Percentiles rank a stretch among this genome's conserved stretches.
These are phyloP conservation scores for Sinella curviseta DNA, from an alignment of 1,140 invertebrate species.

Conservation along the genomic window DNA sequence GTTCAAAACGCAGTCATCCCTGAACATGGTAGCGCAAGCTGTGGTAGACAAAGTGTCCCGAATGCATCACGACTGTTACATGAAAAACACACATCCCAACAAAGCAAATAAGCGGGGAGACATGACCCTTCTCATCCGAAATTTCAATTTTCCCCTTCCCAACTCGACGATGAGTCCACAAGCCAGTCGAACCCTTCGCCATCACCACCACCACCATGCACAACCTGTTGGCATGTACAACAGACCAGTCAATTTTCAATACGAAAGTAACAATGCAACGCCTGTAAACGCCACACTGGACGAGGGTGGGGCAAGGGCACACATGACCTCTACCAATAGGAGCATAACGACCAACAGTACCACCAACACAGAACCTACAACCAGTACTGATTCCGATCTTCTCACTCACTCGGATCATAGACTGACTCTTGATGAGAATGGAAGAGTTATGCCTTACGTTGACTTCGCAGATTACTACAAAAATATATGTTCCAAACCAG, in stretches of 20 bases:
- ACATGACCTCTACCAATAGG: not conserved
- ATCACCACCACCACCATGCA: not conserved
- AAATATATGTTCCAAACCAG: constrained; percentile 60
- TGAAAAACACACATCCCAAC: constrained; percentile 57
- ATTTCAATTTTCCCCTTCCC: constrained; percentile 79
- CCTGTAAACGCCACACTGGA: not conserved
- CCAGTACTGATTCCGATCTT: constrained; percentile 47
- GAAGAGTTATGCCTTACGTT: constrained; percentile 75
- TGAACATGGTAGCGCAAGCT: constrained; percentile 80
- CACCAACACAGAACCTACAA: constrained; percentile 37
- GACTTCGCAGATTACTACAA: constrained; percentile 80
- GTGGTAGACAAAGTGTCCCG: constrained; percentile 82
- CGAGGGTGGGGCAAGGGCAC: not conserved
- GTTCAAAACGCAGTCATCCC: constrained; percentile 75
- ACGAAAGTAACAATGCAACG: constrained; percentile 7
- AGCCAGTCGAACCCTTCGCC: not conserved
- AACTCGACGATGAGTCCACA: constrained; percentile 56
- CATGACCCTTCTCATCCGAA: constrained; percentile 80
- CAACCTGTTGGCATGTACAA: not conserved
- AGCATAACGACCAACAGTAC: not conserved
- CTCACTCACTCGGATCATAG: constrained; percentile 49
- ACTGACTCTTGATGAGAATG: constrained; percentile 61
- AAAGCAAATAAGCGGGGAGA: constrained; percentile 66
- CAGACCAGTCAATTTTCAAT: not conserved
- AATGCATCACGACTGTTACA: constrained; percentile 78